Conservation (phyloP, 1,140 invertebrate genomes). For the Adoxophyes honmai region DNA sequence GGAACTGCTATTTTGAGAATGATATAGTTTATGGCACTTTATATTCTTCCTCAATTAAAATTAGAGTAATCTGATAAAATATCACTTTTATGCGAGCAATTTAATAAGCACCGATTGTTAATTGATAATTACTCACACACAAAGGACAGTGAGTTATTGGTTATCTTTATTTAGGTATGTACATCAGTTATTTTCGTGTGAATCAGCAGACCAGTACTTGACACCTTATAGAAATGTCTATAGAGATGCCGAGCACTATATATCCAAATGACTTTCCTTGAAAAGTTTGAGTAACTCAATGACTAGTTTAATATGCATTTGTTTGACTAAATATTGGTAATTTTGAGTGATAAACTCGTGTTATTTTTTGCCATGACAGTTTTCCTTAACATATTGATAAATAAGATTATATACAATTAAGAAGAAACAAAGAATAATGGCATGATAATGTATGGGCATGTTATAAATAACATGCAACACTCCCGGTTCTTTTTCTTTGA, state of each 20-base stretch:
- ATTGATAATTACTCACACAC: constrained; percentile 19
- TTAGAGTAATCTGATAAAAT: constrained; percentile 31
- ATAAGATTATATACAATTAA: constrained; percentile 75
- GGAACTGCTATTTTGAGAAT: constrained; percentile 55
- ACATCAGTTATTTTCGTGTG: constrained; percentile 31
- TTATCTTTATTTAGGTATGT: constrained; percentile 52
- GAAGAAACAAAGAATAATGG: constrained; percentile 70
- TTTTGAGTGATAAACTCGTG: constrained; percentile 25
- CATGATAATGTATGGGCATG: constrained; percentile 75
- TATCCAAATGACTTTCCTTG: background rate
- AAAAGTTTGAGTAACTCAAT: constrained; percentile 30
- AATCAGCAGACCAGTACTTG: background rate
- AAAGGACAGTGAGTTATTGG: constrained; percentile 20
- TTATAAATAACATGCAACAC: constrained; percentile 60
- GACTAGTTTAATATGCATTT: constrained; percentile 45
- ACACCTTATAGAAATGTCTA: background rate
- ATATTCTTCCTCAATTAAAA: constrained; percentile 65
- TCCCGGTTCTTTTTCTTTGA: constrained; percentile 43
- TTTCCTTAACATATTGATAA: constrained; percentile 72
- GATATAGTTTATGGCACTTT: constrained; percentile 40
- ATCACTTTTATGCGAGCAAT: constrained; percentile 13
- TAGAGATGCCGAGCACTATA: background rate
- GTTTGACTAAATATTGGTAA: constrained; percentile 20
- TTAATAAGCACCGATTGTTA: constrained; percentile 15
- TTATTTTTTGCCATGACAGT: constrained; percentile 47